These are phyloP conservation scores for Lutjanus erythropterus DNA, from an alignment of 2,113 vertebrate genomes.

Conservation along the genomic window DNA sequence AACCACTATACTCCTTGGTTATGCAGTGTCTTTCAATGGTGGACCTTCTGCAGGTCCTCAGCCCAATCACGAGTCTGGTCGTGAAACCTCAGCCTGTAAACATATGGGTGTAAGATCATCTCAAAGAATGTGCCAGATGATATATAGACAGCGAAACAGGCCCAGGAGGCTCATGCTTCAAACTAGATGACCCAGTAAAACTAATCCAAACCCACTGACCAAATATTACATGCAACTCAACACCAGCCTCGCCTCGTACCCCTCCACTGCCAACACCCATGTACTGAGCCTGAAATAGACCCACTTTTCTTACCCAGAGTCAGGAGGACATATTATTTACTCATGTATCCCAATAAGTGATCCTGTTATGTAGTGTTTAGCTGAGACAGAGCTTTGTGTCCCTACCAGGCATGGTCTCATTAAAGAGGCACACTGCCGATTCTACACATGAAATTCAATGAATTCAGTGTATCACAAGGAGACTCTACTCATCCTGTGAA, in stretches of 20 bases:
- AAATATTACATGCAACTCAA: slow-evolving; percentile 73
- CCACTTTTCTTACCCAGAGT: slow-evolving; percentile 48
- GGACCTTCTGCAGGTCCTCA: neutral
- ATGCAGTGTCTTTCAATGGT: neutral
- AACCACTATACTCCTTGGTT: neutral
- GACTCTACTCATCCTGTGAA: neutral
- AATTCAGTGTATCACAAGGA: neutral
- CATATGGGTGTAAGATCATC: slow-evolving; percentile 43
- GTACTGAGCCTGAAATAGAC: slow-evolving; percentile 80
- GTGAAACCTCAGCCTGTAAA: slow-evolving; percentile 28
- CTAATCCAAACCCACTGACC: slow-evolving; percentile 44
- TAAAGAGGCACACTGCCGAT: neutral
- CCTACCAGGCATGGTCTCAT: neutral
- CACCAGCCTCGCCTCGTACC: slow-evolving; percentile 41
- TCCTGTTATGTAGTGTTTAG: neutral
- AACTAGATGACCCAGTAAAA: slow-evolving; percentile 46
- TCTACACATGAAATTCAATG: neutral
- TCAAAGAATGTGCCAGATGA: slow-evolving; percentile 34
- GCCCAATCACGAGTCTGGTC: neutral
- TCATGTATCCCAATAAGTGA: neutral
- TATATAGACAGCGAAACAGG: slow-evolving; percentile 39
- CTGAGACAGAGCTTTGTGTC: neutral
- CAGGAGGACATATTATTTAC: slow-evolving; percentile 31
- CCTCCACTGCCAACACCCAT: slow-evolving; percentile 33
- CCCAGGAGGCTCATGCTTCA: neutral